Conservation (phyloP, 2,113 vertebrate genomes). For the Saiga tatarica region DNA sequence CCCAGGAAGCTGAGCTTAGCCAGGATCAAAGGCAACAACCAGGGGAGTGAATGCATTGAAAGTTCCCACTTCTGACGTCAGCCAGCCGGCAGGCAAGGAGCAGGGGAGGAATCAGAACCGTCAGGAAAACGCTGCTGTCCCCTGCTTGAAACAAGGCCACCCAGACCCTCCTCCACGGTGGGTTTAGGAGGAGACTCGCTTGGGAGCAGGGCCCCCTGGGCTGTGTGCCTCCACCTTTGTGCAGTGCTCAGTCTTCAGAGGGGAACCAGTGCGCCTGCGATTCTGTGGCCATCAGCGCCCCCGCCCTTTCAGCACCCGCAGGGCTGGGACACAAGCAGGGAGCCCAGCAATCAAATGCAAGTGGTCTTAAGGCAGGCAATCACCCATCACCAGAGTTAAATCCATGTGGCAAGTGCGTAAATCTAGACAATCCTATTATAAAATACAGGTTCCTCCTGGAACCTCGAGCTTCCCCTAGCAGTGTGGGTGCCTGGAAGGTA, state of each 20-base stretch:
- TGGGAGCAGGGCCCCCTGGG: not conserved
- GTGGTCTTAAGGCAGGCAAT: not conserved
- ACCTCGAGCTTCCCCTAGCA: not conserved
- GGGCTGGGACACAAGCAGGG: not conserved
- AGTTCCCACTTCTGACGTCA: not conserved
- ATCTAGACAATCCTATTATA: not conserved
- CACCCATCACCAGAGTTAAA: not conserved
- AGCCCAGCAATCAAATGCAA: not conserved
- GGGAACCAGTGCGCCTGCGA: not conserved
- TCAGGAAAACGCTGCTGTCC: not conserved
- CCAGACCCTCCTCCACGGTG: not conserved
- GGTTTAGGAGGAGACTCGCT: not conserved
- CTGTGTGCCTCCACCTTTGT: not conserved
- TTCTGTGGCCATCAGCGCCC: not conserved
- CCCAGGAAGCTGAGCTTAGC: not conserved
- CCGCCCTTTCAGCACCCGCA: not conserved
- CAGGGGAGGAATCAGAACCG: not conserved
- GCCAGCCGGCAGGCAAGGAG: not conserved
- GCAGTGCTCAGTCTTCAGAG: not conserved
- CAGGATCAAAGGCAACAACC: not conserved
- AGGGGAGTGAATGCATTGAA: not conserved
- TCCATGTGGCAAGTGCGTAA: not conserved
- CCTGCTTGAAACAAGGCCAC: not conserved
- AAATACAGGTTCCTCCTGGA: not conserved
- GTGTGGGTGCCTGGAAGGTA: not conserved